phyloP scores from a whole-genome alignment of 2,888 invertebrate genomes.

The Parnassius orleans region DNA sequence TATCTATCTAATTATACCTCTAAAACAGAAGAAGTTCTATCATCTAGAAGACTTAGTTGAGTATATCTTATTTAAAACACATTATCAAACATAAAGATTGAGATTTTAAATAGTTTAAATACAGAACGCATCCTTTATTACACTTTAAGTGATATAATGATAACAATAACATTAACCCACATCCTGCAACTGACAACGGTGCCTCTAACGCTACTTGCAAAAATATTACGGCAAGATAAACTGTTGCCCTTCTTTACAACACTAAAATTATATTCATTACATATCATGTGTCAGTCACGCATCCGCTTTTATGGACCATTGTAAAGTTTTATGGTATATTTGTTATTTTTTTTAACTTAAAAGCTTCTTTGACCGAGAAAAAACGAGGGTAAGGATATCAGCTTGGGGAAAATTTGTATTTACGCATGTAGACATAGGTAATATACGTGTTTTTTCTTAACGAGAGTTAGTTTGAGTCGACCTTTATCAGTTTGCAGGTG shows the following conservation, averaged over 20 bases:
- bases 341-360: not conserved
- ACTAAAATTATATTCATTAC: not conserved
- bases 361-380: conserved; percentile 13
- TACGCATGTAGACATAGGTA: conserved; percentile 1
- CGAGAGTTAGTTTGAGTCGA: conserved; percentile 43
- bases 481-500: conserved; percentile 52
- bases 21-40: no score
- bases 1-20: no score
- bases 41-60: no score
- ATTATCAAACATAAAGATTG: not conserved
- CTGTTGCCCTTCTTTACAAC: not conserved
- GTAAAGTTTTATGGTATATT: conserved; percentile 1
- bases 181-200: conserved; percentile 33
- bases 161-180: conserved; percentile 32
- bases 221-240: conserved; percentile 30
- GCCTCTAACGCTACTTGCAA: conserved; percentile 34
- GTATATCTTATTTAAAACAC: no score
- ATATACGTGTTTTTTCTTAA: conserved; percentile 23
- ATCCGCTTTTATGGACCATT: conserved; percentile 1
- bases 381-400: conserved; percentile 24
- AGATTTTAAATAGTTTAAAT: conserved; percentile 30
- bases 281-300: conserved; percentile 1
- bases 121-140: conserved; percentile 23
- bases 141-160: conserved; percentile 23
- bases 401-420: conserved; percentile 34